A percentile compares a stretch with the other conserved stretches of the same genome.
These are phyloP conservation scores for Leucoraja erinaceus DNA, from an alignment of 2,113 vertebrate species.

Conservation along the genomic window DNA sequence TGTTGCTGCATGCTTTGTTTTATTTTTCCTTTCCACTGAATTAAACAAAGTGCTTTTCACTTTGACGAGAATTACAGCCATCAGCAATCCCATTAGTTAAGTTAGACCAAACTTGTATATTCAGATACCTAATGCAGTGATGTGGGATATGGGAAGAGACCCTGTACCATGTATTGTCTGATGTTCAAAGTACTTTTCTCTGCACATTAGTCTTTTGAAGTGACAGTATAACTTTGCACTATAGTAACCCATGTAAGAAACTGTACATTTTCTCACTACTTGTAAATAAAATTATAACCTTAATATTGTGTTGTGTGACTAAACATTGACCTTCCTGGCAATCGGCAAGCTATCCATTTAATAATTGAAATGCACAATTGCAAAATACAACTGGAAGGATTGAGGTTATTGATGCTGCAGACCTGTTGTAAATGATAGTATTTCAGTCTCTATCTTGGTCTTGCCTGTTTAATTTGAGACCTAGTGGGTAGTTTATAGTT, in stretches of 20 bases:
- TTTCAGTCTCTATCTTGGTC: not conserved
- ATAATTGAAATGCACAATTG: not conserved
- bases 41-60: slow-evolving; percentile 35
- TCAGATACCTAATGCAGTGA: slow-evolving; percentile 41
- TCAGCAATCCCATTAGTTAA: slow-evolving; percentile 24
- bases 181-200: slow-evolving; percentile 56
- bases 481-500: slow-evolving; percentile 29
- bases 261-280: slow-evolving; percentile 87
- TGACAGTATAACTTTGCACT: slow-evolving; percentile 77
- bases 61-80: slow-evolving; percentile 20
- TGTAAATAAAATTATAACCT: slow-evolving; percentile 85
- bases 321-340: not conserved
- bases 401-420: not conserved
- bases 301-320: slow-evolving; percentile 20
- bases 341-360: not conserved
- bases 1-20: slow-evolving; percentile 31
- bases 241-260: slow-evolving; percentile 95
- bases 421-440: not conserved
- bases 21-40: not conserved
- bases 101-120: slow-evolving; percentile 36
- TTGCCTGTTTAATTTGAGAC: slow-evolving; percentile 8
- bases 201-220: slow-evolving; percentile 57
- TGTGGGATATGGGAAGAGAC: slow-evolving; percentile 50
- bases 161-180: slow-evolving; percentile 51
- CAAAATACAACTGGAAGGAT: not conserved